Base-by-base conservation (phyloP, 2,888 invertebrate species). In the Troglohyphantes excavatus region DNA sequence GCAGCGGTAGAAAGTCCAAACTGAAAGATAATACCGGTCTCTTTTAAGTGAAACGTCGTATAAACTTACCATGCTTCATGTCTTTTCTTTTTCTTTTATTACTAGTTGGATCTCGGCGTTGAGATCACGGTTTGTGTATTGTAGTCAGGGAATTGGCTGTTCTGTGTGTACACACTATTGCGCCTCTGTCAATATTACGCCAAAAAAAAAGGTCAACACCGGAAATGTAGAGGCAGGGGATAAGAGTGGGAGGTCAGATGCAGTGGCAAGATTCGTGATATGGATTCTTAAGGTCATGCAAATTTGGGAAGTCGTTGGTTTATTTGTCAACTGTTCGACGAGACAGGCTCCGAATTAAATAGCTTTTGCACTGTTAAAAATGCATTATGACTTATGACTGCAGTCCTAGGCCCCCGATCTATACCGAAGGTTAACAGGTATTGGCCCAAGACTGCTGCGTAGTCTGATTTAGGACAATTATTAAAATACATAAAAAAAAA, bases 31-130 rank as follows among this genome's bases (percentile, higher is more conserved):
- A 82, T 89, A 46, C 65, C 67, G 33, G 68, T 43, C 75, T 67
- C 46, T 75, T 73, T 83, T 68, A 82, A 89, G 67, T 75, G 88
- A 76, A 82, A 75, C 59, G 88, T 83, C 82, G 82, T 89, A 89
- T 89, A 89, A 89, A 89, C 82, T 82, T 89, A 76, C 88, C 76
- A 88, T 88, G 65, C 82, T 81, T 88, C 82, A 82, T 75, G 82
- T 70, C 82, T 68, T 29, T 59, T 72, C 72, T 39, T 33, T 76
- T 67, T 67, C 67, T 46, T 70, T 27, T 79, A 65, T 79, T 46
- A 39, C 5, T 27, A 43, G 53, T 84, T 53, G 46, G 29, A n/a
- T 88, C 26, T 61, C 78, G 59, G 19, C 46, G 53, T 53, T 9
- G n/a, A 72, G 17, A 63, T 63, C 73, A 65, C 73, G 63, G 53